Percentiles rank a stretch among this genome's conserved stretches.
Conservation (phyloP, 2,797 vertebrate genomes). For the Enteromius fasciolatus region DNA sequence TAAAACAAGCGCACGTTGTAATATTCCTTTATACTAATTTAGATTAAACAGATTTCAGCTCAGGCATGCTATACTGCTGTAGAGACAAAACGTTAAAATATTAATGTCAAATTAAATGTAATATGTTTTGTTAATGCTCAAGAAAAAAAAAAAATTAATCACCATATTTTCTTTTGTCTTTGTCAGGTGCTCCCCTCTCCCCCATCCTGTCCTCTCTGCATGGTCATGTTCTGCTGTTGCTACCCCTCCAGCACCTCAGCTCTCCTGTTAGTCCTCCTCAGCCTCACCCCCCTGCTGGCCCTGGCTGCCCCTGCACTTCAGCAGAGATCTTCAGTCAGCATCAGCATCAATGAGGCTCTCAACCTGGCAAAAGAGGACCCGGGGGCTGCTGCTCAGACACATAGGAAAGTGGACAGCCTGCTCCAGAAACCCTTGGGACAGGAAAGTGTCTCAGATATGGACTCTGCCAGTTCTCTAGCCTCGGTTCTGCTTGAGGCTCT, state of each 20-base stretch:
- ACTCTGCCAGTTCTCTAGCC: slow-evolving; percentile 80
- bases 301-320: slow-evolving; percentile 74
- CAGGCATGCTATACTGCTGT: background rate
- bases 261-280: slow-evolving; percentile 81
- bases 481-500: slow-evolving; percentile 83
- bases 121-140: background rate
- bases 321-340: slow-evolving; percentile 71
- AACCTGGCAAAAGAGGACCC: slow-evolving; percentile 62
- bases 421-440: slow-evolving; percentile 65
- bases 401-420: slow-evolving; percentile 52
- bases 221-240: slow-evolving; percentile 85
- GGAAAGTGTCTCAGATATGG: slow-evolving; percentile 75
- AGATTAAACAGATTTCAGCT: slow-evolving; percentile 1
- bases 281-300: slow-evolving; percentile 76
- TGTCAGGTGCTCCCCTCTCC: slow-evolving; percentile 74
- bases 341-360: slow-evolving; percentile 70
- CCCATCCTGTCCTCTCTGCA: slow-evolving; percentile 80
- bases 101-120: background rate
- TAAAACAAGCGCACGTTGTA: background rate
- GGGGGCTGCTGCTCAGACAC: slow-evolving; percentile 58
- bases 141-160: slow-evolving; percentile 1
- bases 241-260: slow-evolving; percentile 76
- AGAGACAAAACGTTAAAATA: background rate
- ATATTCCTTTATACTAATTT: background rate
- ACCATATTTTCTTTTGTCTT: slow-evolving; percentile 48